Percentiles rank a stretch among this genome's conserved stretches.
phyloP scores from a whole-genome alignment of 2,888 invertebrate species.

The Camponotus fellah region DNA sequence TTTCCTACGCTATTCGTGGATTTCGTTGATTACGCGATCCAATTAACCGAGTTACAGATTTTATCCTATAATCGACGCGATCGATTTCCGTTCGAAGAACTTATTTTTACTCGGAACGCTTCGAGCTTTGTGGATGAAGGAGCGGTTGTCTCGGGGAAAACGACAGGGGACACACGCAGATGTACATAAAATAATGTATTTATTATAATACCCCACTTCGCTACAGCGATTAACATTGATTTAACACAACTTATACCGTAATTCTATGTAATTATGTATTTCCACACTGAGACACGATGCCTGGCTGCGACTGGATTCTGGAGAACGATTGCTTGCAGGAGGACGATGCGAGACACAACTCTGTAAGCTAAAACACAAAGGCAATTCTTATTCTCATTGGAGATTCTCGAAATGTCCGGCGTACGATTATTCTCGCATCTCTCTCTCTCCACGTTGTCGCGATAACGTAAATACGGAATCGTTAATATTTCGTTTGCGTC shows the following conservation, averaged over 20 bases:
- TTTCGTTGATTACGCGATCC: not conserved
- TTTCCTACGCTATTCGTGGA: not conserved
- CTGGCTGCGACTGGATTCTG: constrained; percentile 73
- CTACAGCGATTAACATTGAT: constrained; percentile 82
- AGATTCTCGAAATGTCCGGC: not conserved
- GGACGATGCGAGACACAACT: constrained; percentile 74
- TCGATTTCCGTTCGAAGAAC: not conserved
- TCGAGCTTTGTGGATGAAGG: not conserved
- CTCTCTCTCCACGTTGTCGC: not conserved
- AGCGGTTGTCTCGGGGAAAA: not conserved
- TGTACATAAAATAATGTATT: constrained; percentile 83
- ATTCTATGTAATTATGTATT: constrained; percentile 78
- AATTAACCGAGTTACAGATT: constrained; percentile 3
- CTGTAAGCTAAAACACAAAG: constrained; percentile 77
- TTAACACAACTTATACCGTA: constrained; percentile 78
- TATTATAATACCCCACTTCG: constrained; percentile 82
- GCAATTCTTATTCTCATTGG: constrained; percentile 57
- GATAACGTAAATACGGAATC: not conserved
- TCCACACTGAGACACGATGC: constrained; percentile 75
- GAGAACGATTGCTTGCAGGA: constrained; percentile 71
- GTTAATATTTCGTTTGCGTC: constrained; percentile 20
- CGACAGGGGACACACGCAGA: not conserved
- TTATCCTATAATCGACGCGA: not conserved
- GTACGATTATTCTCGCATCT: not conserved
- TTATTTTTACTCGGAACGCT: not conserved